Evolutionary conservation across 2,888 invertebrate species (phyloP), one percentile per base, ranked within the genome.

Genomic region (Autographa gamma): DNA sequence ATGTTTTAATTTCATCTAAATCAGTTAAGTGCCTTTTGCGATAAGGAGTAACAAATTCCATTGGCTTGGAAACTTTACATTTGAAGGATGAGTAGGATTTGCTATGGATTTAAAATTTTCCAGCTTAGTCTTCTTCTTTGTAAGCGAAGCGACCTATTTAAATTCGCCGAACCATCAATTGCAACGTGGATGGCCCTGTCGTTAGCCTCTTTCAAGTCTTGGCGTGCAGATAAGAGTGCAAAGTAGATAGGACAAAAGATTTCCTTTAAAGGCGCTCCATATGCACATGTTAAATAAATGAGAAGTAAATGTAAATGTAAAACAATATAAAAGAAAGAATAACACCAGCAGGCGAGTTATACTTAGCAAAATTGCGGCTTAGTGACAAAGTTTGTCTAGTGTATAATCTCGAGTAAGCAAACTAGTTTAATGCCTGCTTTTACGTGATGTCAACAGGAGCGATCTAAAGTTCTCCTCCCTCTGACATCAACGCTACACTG

Each of bases 331-430:
- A 63, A 52, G 60, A 38, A 66, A 34, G 58, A 73, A 60, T 68
- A 71, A 66, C 64, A 48, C 63, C 62, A 64, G 14, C 34, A 71
- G 11, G 52, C 34, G 60, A 18, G 64, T 73, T 77, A 68, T 76
- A 60, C 60, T 60, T 7, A 56, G 25, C 11, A 56, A 48, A 56
- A 54, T n/a, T 31, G 69, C 62, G 63, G 68, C 71, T 81, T 76
- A 76, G 58, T 38, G 77, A 70, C 73, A 69, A 85, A 85, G 78
- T 84, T 84, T 71, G 69, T 79, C 71, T 78, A 71, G 65, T 58
- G 73, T 70, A 76, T 80, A 82, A 83, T 80, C 77, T 80, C 71
- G 61, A 73, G 71, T 71, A 75, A 71, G 79, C 78, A 77, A 82
- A 80, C 74, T 82, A 80, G 77, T 82, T 80, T 71, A 76, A 70